Conservation (phyloP, 2,797 vertebrate species). For the Arrhamphus sclerolepis region DNA sequence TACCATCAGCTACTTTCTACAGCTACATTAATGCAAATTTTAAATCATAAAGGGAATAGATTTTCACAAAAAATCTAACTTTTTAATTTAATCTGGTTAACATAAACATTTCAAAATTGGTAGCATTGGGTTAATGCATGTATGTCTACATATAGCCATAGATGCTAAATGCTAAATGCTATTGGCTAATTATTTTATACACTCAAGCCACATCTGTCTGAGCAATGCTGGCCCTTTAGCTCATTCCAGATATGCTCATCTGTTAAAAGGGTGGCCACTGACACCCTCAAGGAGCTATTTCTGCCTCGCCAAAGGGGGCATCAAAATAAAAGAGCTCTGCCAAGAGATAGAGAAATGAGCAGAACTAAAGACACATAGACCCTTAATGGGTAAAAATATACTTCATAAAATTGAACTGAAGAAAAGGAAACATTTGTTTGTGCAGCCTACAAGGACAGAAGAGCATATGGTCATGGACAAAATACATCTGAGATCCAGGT, state of each 20-base stretch:
- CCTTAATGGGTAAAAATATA: constrained; percentile 40
- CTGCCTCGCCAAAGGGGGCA: constrained; percentile 63
- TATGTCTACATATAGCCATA: constrained; percentile 7
- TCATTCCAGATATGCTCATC: constrained; percentile 75
- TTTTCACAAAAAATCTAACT: too few relatives aligned
- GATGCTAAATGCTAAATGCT: too few relatives aligned
- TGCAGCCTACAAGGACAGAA: constrained; percentile 21
- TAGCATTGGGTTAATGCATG: not conserved
- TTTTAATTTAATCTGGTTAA: not conserved
- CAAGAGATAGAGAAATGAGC: constrained; percentile 34
- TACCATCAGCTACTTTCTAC: too few relatives aligned
- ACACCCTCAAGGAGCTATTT: constrained; percentile 73
- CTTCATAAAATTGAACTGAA: constrained; percentile 15
- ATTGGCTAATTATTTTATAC: constrained; percentile 63
- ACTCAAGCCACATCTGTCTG: constrained; percentile 70
- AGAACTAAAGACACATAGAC: constrained; percentile 32
- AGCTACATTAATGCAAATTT: too few relatives aligned
- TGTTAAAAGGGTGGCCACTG: constrained; percentile 73
- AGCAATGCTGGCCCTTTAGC: constrained; percentile 60
- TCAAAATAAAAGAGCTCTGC: constrained; percentile 74
- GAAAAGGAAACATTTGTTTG: constrained; percentile 37
- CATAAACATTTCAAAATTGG: not conserved
- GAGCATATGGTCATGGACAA: not conserved
- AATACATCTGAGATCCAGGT: constrained; percentile 8
- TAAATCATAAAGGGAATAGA: too few relatives aligned